These are phyloP conservation scores for Noctua pronuba DNA, from an alignment of 2,888 invertebrate species.

Conservation along the genomic window DNA sequence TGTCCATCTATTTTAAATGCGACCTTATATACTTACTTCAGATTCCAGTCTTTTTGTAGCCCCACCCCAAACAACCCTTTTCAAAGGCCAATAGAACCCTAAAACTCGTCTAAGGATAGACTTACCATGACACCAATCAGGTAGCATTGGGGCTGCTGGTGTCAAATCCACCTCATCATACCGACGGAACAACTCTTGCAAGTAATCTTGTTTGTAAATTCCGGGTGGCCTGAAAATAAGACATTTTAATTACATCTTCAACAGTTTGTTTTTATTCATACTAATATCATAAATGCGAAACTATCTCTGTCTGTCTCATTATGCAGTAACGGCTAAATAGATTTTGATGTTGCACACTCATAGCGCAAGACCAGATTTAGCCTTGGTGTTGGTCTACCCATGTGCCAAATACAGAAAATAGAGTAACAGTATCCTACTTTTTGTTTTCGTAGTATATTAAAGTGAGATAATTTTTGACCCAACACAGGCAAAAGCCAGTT, in stretches of 20 bases:
- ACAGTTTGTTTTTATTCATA: too few relatives aligned
- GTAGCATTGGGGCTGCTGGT: slow-evolving; percentile 93
- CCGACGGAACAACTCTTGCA: slow-evolving; percentile 95
- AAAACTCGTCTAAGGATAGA: not conserved
- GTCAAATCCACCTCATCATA: slow-evolving; percentile 94
- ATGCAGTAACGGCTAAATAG: not conserved
- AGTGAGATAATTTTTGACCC: not conserved
- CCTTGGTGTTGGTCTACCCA: not conserved
- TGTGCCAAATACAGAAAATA: not conserved
- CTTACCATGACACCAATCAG: slow-evolving; percentile 96
- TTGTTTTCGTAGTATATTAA: not conserved
- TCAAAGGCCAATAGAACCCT: not conserved
- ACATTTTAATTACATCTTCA: not conserved
- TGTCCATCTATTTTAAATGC: too few relatives aligned
- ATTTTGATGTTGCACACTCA: not conserved
- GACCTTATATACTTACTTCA: not conserved
- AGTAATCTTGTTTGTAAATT: slow-evolving; percentile 99
- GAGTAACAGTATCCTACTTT: not conserved
- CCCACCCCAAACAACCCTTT: not conserved
- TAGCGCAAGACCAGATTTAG: not conserved
- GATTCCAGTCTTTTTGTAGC: not conserved
- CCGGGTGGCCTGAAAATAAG: slow-evolving; percentile 94
- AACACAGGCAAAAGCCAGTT: not conserved
- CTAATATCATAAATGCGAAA: not conserved
- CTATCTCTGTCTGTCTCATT: not conserved